Evolutionary conservation across 1,140 invertebrate species (phyloP).

Genomic region (Drosophila neocordata): DNA sequence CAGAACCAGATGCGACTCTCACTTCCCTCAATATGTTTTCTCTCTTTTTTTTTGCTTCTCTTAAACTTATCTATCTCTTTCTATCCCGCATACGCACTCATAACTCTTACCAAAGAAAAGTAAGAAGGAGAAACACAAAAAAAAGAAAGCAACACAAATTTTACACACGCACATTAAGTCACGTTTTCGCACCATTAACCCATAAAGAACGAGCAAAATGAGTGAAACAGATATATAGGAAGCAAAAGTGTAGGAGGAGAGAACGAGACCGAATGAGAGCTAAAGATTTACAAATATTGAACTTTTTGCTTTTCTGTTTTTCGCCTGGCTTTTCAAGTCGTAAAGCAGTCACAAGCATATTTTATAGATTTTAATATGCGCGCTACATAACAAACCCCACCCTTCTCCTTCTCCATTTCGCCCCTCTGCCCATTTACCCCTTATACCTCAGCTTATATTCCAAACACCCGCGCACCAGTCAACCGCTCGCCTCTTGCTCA

Average conservation of each 20-base stretch:
- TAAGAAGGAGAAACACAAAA: conserved; percentile 22
- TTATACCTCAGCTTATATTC: background rate
- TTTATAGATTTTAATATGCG: conserved; percentile 82
- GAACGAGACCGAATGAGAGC: conserved; percentile 17
- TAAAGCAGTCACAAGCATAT: conserved; percentile 79
- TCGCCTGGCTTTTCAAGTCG: conserved; percentile 72
- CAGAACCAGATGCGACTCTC: conserved; percentile 62
- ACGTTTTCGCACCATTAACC: conserved; percentile 83
- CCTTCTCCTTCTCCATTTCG: no score
- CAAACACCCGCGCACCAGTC: background rate
- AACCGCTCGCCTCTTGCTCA: background rate
- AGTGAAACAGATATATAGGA: conserved; percentile 5
- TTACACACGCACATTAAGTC: conserved; percentile 81
- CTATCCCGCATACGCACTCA: conserved; percentile 39
- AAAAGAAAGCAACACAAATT: conserved; percentile 53
- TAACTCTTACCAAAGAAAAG: conserved; percentile 58
- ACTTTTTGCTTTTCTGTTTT: conserved; percentile 66
- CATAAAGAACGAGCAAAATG: conserved; percentile 71
- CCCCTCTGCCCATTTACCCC: background rate
- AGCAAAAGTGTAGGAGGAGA: conserved; percentile 4
- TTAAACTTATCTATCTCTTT: background rate
- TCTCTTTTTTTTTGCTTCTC: background rate
- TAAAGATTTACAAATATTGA: conserved; percentile 81
- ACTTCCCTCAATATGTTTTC: conserved; percentile 11
- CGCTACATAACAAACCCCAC: conserved; percentile 59